Base-by-base conservation (phyloP, 1,140 invertebrate species). In the Cecropterus lyciades region DNA sequence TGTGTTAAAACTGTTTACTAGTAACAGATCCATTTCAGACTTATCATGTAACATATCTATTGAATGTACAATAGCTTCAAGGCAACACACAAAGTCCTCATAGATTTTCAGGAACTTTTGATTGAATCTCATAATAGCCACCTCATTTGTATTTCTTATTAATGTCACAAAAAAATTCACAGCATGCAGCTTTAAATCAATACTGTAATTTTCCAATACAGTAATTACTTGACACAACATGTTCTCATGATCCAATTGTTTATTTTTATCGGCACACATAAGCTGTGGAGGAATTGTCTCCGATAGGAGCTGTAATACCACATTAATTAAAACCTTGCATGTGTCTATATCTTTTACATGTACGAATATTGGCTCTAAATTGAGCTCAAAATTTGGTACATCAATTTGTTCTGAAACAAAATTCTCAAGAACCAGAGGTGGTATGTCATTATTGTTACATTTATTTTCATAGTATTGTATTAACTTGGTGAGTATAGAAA, bases 291-390 rank as follows among this genome's bases (percentile, higher is more conserved):
- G 70, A 55, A 88, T 77, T 24, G 72, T 84, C 68, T 87, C 80
- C 24, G 80, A 74, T 49, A 91, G 57, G 9, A 91, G 40, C 57
- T 89, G 75, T 11, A 91, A 70, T 24, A 75, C 76, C 57, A 87
- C 67, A 70, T 85, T 75, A 40, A 93, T 87, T 43, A 93, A 70
- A 42, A 62, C 77, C 70, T 83, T 85, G 65, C 84, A 87, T 56
- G 77, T 82, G 55, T 75, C 65, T n/a, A 82, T 69, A 73, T 89
- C 71, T 43, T 79, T 74, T 0, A 93, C 72, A 62, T 68, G 65
- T 5, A 93, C 84, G 82, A 73, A 82, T 53, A 92, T 89, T 45
- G 91, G 85, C 43, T 87, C 85, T 62, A 94, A 85, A 73, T 93
- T 87, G 10, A 94, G 72, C 59, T 91, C 80, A 8, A 84, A 75